Conservation (phyloP, 2,888 invertebrate species). For the Myathropa florea region DNA sequence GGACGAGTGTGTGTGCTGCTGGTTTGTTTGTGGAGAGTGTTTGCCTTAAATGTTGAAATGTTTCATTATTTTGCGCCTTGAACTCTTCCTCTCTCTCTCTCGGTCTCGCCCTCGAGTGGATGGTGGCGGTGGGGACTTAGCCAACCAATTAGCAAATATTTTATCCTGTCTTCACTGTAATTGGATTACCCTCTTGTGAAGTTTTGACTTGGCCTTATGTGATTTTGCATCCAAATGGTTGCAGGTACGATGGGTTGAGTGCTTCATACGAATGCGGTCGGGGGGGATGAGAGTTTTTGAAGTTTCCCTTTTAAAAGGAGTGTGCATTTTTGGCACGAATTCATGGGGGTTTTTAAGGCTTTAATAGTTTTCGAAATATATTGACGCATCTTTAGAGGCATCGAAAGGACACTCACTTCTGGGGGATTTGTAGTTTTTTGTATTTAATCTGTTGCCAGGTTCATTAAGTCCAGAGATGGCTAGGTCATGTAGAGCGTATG, state of each 20-base stretch:
- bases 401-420: no score
- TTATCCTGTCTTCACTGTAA: slow-evolving; percentile 16
- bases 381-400: no score
- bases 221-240: background rate
- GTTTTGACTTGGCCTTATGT: background rate
- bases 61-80: slow-evolving; percentile 44
- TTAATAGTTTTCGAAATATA: no score
- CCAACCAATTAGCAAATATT: slow-evolving; percentile 38
- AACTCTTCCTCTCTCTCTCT: no score
- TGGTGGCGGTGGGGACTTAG: slow-evolving; percentile 28
- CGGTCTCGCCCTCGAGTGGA: background rate
- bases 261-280: background rate
- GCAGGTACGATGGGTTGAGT: background rate
- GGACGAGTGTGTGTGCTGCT: background rate
- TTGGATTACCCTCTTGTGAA: slow-evolving; percentile 5
- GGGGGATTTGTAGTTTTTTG: no score
- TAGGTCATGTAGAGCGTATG: no score
- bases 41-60: slow-evolving; percentile 43
- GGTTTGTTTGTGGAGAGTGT: slow-evolving; percentile 7
- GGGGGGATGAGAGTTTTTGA: background rate
- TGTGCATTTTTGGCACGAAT: no score
- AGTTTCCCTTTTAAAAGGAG: background rate
- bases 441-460: no score
- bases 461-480: no score
- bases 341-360: no score